These are phyloP conservation scores for Drosophila rhopaloa DNA, from an alignment of 1,140 invertebrate genomes.

Conservation along the genomic window DNA sequence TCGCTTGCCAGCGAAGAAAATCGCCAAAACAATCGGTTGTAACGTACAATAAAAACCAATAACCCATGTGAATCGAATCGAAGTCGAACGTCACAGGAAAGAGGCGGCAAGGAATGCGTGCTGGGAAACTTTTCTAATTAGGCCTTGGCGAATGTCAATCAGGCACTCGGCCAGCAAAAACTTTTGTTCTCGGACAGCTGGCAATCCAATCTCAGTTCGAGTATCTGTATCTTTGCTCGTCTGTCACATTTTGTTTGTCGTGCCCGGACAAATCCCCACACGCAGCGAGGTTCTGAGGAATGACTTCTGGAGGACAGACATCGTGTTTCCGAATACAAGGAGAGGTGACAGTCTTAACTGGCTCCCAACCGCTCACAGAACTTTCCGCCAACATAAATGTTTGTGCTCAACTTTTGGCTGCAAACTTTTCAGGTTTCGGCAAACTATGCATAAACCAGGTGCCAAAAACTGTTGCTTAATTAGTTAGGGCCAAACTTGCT, in stretches of 20 bases:
- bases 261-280: slow-evolving; percentile 10
- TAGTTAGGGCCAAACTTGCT: slow-evolving; percentile 40
- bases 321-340: slow-evolving; percentile 2
- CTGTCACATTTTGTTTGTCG: slow-evolving; percentile 37
- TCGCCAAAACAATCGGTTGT: slow-evolving; percentile 70
- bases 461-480: slow-evolving; percentile 66
- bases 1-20: slow-evolving; percentile 48
- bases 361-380: slow-evolving; percentile 8
- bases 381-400: slow-evolving; percentile 28
- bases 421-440: slow-evolving; percentile 51
- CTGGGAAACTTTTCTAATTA: slow-evolving; percentile 77
- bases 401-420: slow-evolving; percentile 48
- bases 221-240: slow-evolving; percentile 31
- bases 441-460: slow-evolving; percentile 54
- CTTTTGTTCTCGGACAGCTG: slow-evolving; percentile 40
- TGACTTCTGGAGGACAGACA: slow-evolving; percentile 2
- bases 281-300: neutral
- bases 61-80: slow-evolving; percentile 36
- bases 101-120: slow-evolving; percentile 18
- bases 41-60: slow-evolving; percentile 64
- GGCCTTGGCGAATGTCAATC: slow-evolving; percentile 65
- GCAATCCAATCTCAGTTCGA: slow-evolving; percentile 14
- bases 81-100: slow-evolving; percentile 20
- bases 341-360: slow-evolving; percentile 30
- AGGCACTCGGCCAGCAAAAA: slow-evolving; percentile 42